These are phyloP conservation scores for Sarcophaga variegata DNA, from an alignment of 2,888 invertebrate genomes.

Conservation along the genomic window DNA sequence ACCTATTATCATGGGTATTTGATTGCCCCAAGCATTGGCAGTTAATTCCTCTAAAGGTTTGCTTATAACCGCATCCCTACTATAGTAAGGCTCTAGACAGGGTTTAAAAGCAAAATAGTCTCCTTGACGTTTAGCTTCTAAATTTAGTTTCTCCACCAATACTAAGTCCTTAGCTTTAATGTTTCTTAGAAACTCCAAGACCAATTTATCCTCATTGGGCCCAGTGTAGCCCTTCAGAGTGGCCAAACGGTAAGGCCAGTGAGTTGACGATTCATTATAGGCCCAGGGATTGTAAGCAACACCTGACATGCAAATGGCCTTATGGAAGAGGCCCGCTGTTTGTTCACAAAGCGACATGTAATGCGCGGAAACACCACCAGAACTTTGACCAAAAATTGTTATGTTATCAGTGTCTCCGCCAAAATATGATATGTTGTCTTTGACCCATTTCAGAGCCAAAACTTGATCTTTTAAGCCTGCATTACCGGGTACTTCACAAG, in stretches of 20 bases:
- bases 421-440: conserved; percentile 82
- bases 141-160: conserved; percentile 73
- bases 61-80: conserved; percentile 76
- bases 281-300: conserved; percentile 76
- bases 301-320: conserved; percentile 79
- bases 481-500: conserved; percentile 83
- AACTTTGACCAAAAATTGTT: conserved; percentile 83
- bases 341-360: conserved; percentile 82
- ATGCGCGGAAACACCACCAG: conserved; percentile 82
- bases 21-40: conserved; percentile 77
- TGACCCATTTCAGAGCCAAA: conserved; percentile 83
- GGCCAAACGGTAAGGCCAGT: conserved; percentile 77
- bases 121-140: conserved; percentile 74
- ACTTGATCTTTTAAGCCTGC: conserved; percentile 83
- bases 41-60: conserved; percentile 75
- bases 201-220: conserved; percentile 77
- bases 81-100: conserved; percentile 77
- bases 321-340: conserved; percentile 80
- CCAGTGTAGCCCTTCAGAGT: conserved; percentile 77
- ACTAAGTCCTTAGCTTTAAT: conserved; percentile 75
- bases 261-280: conserved; percentile 73
- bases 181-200: conserved; percentile 78
- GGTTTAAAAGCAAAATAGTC: conserved; percentile 77
- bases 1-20: conserved; percentile 78
- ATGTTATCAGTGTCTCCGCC: conserved; percentile 83